Evolutionary conservation across 2,888 invertebrate species (phyloP).

Genomic region (Microctonus brassicae): DNA sequence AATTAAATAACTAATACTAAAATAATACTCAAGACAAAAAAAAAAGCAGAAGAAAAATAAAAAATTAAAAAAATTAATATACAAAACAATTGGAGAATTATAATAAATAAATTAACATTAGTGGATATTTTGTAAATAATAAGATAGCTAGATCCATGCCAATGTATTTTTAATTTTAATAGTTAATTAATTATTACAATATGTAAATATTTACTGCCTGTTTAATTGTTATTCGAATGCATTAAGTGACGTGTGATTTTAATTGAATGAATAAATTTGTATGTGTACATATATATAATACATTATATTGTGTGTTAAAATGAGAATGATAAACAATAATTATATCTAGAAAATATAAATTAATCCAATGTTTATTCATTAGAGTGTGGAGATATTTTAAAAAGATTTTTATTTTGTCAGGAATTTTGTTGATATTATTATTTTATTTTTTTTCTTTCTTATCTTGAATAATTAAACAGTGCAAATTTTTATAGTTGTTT

Average conservation of each 20-base stretch:
- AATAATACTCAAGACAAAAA: constrained; percentile 14
- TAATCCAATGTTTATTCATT: background rate
- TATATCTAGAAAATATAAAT: background rate
- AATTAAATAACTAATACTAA: background rate
- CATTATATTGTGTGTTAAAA: background rate
- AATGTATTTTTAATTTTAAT: background rate
- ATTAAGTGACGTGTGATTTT: background rate
- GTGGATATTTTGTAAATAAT: constrained; percentile 44
- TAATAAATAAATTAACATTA: background rate
- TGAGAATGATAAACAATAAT: background rate
- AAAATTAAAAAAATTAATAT: background rate
- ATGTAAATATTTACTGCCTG: constrained; percentile 1
- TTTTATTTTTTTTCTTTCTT: background rate
- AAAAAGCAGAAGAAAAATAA: constrained; percentile 22
- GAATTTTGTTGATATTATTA: too few relatives aligned
- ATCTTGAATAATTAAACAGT: background rate
- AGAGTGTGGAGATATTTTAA: background rate
- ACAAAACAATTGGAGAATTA: constrained; percentile 27
- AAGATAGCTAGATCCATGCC: constrained; percentile 15
- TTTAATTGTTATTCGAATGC: background rate
- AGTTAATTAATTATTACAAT: constrained; percentile 1
- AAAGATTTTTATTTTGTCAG: background rate
- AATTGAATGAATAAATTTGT: constrained; percentile 4
- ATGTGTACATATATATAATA: background rate
- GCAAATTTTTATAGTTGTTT: background rate